Percentiles rank a stretch among this genome's conserved stretches.
These are phyloP conservation scores for Dryococelus australis DNA, from an alignment of 2,888 invertebrate genomes.

Conservation along the genomic window DNA sequence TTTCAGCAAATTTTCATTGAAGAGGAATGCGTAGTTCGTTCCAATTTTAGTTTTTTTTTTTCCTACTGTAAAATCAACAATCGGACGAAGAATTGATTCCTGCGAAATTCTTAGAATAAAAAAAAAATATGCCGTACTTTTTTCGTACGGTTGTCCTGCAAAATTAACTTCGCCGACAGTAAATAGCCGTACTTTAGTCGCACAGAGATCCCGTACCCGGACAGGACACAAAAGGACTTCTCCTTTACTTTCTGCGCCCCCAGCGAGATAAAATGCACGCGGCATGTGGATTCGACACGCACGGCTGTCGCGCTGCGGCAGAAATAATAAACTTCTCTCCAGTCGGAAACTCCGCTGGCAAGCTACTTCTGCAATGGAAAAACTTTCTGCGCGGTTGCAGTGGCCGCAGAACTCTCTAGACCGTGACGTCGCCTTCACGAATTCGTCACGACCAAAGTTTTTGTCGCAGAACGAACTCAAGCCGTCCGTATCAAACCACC, in stretches of 20 bases:
- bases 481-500: background rate
- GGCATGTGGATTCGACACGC: background rate
- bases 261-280: background rate
- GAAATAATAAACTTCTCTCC: background rate
- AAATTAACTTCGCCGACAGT: background rate
- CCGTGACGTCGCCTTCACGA: background rate
- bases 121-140: too few species aligned
- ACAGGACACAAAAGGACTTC: background rate
- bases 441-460: background rate
- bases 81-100: too few species aligned
- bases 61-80: too few species aligned
- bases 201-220: background rate
- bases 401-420: background rate
- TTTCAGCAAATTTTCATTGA: too few species aligned
- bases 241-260: background rate
- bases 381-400: background rate
- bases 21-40: too few species aligned
- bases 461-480: background rate
- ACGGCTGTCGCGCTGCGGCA: background rate
- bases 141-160: too few species aligned
- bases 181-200: background rate
- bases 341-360: background rate
- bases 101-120: too few species aligned
- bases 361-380: constrained; percentile 1
- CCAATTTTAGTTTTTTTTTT: too few species aligned